Base-by-base conservation (phyloP, 2,888 invertebrate species). In the Sarcophaga rosellei region DNA sequence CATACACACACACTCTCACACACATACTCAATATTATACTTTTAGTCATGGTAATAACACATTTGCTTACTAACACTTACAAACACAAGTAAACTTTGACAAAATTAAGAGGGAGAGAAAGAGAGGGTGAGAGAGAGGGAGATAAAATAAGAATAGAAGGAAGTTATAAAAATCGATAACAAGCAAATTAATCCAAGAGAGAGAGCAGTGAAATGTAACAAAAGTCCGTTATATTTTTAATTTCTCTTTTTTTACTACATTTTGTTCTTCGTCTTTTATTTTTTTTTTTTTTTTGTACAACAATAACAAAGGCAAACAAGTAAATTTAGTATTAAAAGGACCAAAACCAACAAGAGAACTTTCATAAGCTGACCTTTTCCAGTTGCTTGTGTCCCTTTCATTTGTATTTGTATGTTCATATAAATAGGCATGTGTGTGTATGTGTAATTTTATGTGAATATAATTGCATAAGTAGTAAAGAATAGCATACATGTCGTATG, bases 131-230 rank as follows among this genome's bases (percentile, higher is more conserved):
- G 3, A 15, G n/a, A n/a, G n/a, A n/a, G n/a, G n/a, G n/a, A n/a
- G n/a, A 17, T 0, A 15, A 15, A 15, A 12, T 4, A 53, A 53
- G 10, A 53, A 17, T 12, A 3, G 4, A 57, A 44, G 79, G 66
- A 79, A 76, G 66, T 75, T 68, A 53, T 61, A 79, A 53, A 77
- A 86, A 84, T 86, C 86, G 81, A 86, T 86, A 81, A 77, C 23
- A 86, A 81, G 78, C 77, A 86, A 81, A 74, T 73, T 74, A 79
- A 59, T 70, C 85, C 79, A 12, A 23, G 80, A 83, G 79, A 5
- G 15, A 17, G 4, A 4, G 15, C 15, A 1, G 17, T 53, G 53
- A 73, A 83, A 69, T 79, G 82, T 85, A 72, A 75, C 79, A 84
- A 84, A 76, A 75, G 79, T 84, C 80, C 82, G 66, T 77, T 82